Evolutionary conservation across 23 tunicate species (phyloP), one percentile per base, ranked within the genome.

Genomic region (Halocynthia aurantium): DNA sequence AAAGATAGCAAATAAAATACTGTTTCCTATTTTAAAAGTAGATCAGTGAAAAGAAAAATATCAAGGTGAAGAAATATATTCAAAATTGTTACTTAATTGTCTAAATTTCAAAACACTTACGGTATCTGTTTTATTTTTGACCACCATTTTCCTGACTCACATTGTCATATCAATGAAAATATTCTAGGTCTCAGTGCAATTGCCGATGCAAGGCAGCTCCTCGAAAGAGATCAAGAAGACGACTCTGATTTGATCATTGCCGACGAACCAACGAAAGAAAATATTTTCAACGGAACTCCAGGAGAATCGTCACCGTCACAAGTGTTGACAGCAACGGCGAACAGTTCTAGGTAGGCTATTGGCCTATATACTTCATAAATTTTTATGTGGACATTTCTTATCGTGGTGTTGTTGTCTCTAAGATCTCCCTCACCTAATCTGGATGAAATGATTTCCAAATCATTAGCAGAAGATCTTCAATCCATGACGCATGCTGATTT

Each of bases 401-500:
- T 58, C 64, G 4, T 58, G 64, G 2, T 4, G 1, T n/a, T n/a
- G 64, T 58, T 13, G 2, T 58, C n/a, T 15, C 64, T 58, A n/a
- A 85, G 90, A 60, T 85, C 90, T 7, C 74, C 57, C 8, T 61
- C 90, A 10, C 86, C 90, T 49, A 88, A 91, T 64, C 76, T 81
- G 19, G 87, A 91, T 50, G 82, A 55, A 10, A 56, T 84, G 57
- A 52, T 84, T 6, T 49, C 88, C 54, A 49, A 75, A 63, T 63
- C 63, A 20, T 22, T 88, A 12, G 73, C 88, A 18, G 95, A 84
- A 12, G 83, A 86, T 62, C 51, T 91, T 12, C 62, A 91, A 57
- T 77, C 78, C 40, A 76, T 91, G 50, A 85, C 90, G 8, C 77
- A 68, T 22, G 97, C 97, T 0, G 97, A 91, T 70, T 85, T 91